Base-by-base conservation (phyloP, 2,888 invertebrate species). In the Boloria euphrosyne region DNA sequence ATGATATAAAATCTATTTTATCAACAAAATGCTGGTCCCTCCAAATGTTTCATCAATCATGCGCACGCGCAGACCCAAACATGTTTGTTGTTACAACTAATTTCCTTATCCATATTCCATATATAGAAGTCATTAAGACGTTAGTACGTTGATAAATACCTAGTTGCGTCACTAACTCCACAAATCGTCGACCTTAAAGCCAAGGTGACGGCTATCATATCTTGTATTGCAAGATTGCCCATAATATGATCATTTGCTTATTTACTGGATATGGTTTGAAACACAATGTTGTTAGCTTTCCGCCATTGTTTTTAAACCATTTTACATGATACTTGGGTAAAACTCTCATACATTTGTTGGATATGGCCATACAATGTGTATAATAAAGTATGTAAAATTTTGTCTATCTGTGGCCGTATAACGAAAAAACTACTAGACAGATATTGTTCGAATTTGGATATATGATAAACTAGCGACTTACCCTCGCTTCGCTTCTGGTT, bases 161-260 rank as follows among this genome's bases (percentile, higher is more conserved):
- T 14, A 13, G 49, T 50, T 17, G 17, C 49, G 17, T 17, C 17
- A 17, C 49, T 2, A 7, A 50, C 49, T 16, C n/a, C 16, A 16
- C 51, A 51, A 51, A 22, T 27, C 44, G 44, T 44, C 55, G 44
- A 57, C 44, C 55, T 57, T 57, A n/a, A n/a, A 22, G 44, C 22
- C 55, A 57, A 57, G 55, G 55, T 57, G 18, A 44, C 55, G 18
- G n/a, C 44, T 57, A 44, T 57, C 44, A 57, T 55, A 57, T 44
- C 55, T 22, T 57, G 44, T n/a, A 46, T 57, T 46, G 46, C 22
- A 18, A 46, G 22, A 57, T 57, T 46, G 57, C 27, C 18, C 10
- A 46, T 46, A 46, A 57, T 57, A 43, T 3, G 55, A 44, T 55
- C 44, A 55, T 55, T 55, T 55, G 18, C 17, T 18, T 14, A 44